These are phyloP conservation scores for Eupelmus urozonus DNA, from an alignment of 2,888 invertebrate genomes.

Conservation along the genomic window DNA sequence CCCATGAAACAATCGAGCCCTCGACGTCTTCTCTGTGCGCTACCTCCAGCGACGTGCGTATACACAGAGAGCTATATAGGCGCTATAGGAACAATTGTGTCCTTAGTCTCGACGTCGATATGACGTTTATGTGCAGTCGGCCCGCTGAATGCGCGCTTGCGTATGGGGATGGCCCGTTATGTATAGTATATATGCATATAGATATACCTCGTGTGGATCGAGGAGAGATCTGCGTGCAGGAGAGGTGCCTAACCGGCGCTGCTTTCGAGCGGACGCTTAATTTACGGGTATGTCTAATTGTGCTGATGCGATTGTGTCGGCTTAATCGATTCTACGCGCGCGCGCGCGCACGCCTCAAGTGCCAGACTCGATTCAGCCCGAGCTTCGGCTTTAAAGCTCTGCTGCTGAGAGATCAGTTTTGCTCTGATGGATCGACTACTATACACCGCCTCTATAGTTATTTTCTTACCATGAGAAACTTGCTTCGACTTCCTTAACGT, in stretches of 20 bases:
- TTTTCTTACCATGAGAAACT: too few relatives aligned
- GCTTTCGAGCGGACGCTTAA: slow-evolving; percentile 12
- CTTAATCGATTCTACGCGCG: slow-evolving; percentile 36
- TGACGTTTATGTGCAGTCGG: slow-evolving; percentile 37
- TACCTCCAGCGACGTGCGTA: not conserved
- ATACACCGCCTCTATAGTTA: not conserved
- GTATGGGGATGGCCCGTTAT: too few relatives aligned
- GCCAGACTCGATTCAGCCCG: not conserved
- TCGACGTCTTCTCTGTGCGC: slow-evolving; percentile 5
- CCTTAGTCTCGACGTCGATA: slow-evolving; percentile 26
- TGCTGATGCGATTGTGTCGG: slow-evolving; percentile 33
- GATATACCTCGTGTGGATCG: too few relatives aligned
- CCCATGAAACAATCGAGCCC: slow-evolving; percentile 42
- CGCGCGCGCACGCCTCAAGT: not conserved
- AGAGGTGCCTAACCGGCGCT: not conserved
- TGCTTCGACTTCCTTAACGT: too few relatives aligned
- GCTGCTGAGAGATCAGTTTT: not conserved
- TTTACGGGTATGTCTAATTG: slow-evolving; percentile 44
- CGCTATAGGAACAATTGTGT: slow-evolving; percentile 19
- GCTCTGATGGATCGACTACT: too few relatives aligned
- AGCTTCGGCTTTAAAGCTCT: not conserved
- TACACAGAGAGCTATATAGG: not conserved
- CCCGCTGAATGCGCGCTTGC: too few relatives aligned
- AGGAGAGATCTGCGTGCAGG: not conserved
- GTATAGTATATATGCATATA: too few relatives aligned